Evolutionary conservation across 2,888 invertebrate species (phyloP).

Genomic region (Yponomeuta cagnagella): DNA sequence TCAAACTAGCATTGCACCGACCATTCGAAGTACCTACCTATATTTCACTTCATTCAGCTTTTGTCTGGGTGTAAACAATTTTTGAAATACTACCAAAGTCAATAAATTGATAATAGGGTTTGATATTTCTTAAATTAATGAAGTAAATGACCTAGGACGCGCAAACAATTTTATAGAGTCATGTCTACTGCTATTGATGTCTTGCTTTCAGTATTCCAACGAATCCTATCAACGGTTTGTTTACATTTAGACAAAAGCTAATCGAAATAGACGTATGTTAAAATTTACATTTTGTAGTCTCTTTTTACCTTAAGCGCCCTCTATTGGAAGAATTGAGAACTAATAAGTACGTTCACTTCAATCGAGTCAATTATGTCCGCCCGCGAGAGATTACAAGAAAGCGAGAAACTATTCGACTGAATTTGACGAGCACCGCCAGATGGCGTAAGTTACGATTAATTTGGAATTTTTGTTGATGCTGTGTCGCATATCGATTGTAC

Average conservation of each 20-base stretch:
- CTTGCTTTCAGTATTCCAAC: no score
- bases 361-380: background rate
- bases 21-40: background rate
- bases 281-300: background rate
- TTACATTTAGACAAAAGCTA: no score
- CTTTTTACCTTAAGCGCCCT: background rate
- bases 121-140: no score
- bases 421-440: background rate
- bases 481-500: no score
- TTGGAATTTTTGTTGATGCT: no score
- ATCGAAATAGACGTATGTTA: background rate
- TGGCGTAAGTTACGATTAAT: background rate
- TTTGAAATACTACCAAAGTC: no score
- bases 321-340: background rate
- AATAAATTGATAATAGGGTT: no score
- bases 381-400: background rate
- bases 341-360: background rate
- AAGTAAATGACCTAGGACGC: no score
- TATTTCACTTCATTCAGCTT: background rate
- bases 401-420: background rate
- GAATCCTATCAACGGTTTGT: no score
- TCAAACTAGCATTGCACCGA: conserved; percentile 7
- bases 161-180: no score
- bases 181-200: no score
- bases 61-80: no score